A percentile compares a stretch with the other conserved stretches of the same genome.
Conservation (phyloP, 2,888 invertebrate genomes). For the Acronicta aceris region DNA sequence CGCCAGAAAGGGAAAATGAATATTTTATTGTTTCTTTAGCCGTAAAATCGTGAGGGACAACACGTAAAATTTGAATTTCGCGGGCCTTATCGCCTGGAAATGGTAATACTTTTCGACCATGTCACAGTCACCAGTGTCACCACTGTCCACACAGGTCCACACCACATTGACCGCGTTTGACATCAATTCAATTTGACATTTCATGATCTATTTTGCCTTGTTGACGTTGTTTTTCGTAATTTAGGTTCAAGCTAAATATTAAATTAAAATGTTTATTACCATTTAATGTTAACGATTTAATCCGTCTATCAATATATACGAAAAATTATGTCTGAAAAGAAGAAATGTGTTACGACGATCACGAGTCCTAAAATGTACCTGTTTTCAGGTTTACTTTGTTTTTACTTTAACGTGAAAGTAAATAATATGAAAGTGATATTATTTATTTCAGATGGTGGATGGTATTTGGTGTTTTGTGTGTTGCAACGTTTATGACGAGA, state of each 20-base stretch:
- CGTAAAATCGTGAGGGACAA: no score
- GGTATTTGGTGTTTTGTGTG: slow-evolving; percentile 90
- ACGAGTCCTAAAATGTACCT: slow-evolving; percentile 52
- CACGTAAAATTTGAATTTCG: no score
- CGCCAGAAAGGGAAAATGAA: no score
- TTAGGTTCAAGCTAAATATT: slow-evolving; percentile 2
- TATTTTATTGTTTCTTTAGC: no score
- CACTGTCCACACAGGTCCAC: no score
- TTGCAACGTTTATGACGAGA: slow-evolving; percentile 92
- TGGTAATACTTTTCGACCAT: no score
- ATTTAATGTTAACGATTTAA: background rate
- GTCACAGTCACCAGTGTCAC: no score
- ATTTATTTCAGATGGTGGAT: slow-evolving; percentile 89
- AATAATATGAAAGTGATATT: slow-evolving; percentile 2
- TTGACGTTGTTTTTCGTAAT: background rate
- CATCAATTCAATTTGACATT: no score
- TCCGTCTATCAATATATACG: background rate
- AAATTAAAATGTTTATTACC: slow-evolving; percentile 35
- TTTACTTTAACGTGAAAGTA: slow-evolving; percentile 40
- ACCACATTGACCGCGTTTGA: no score
- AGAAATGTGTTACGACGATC: slow-evolving; percentile 15
- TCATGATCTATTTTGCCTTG: background rate
- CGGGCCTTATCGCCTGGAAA: no score
- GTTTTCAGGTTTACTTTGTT: slow-evolving; percentile 31
- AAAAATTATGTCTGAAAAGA: slow-evolving; percentile 42